These are phyloP conservation scores for Chrosomus eos DNA, from an alignment of 2,797 vertebrate species.

Conservation along the genomic window DNA sequence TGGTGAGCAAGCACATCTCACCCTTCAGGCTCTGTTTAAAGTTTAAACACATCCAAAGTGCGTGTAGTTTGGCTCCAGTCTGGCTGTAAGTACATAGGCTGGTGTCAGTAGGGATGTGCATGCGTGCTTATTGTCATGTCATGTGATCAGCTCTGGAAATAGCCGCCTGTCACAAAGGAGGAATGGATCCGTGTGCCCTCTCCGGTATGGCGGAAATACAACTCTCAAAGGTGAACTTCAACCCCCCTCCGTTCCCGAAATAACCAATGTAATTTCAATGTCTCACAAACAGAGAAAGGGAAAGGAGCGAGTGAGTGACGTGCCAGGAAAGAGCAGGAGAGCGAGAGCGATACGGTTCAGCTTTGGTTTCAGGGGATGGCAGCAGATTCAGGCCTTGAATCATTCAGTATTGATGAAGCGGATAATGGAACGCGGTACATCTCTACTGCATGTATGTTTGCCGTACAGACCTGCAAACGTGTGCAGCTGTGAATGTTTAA, in stretches of 20 bases:
- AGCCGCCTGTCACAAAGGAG: conserved; percentile 58
- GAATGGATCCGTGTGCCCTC: conserved; percentile 51
- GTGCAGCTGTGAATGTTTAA: not conserved
- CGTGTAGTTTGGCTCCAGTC: conserved; percentile 42
- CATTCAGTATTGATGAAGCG: conserved; percentile 59
- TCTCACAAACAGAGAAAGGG: not conserved
- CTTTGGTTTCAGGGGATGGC: conserved; percentile 55
- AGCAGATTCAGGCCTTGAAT: conserved; percentile 60
- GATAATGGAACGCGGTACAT: not conserved
- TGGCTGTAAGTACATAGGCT: conserved; percentile 49
- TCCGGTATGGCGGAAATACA: conserved; percentile 58
- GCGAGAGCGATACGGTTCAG: conserved; percentile 39
- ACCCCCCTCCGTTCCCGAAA: conserved; percentile 44
- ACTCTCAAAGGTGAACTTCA: conserved; percentile 59
- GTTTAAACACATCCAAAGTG: conserved; percentile 64
- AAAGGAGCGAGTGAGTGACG: conserved; percentile 40
- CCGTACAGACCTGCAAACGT: not conserved
- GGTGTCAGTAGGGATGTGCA: conserved; percentile 20
- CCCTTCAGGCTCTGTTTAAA: conserved; percentile 63
- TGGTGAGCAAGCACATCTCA: conserved; percentile 31
- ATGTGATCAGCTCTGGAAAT: conserved; percentile 63
- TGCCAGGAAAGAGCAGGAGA: conserved; percentile 49
- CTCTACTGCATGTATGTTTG: conserved; percentile 27
- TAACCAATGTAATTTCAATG: conserved; percentile 39
- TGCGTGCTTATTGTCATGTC: conserved; percentile 55